These are phyloP conservation scores for Leptobrachium leishanense DNA, from an alignment of 2,113 vertebrate species.

Conservation along the genomic window DNA sequence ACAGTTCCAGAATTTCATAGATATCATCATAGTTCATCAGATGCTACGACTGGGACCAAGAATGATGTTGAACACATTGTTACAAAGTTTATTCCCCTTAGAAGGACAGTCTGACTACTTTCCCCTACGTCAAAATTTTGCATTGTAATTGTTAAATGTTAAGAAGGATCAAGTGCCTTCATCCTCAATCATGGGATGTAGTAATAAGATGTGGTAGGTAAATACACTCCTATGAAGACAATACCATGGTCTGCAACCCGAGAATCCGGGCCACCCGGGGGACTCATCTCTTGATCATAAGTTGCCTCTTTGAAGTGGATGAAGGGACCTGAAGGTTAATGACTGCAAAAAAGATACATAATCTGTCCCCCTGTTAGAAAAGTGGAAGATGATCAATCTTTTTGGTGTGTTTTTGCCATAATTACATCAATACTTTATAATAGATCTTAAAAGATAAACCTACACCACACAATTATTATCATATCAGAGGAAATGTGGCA, in stretches of 20 bases:
- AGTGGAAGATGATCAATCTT: constrained; percentile 27
- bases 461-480: too few relatives aligned
- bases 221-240: constrained; percentile 32
- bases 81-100: too few relatives aligned
- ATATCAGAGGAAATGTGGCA: too few relatives aligned
- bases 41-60: too few relatives aligned
- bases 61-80: too few relatives aligned
- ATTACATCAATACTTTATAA: too few relatives aligned
- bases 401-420: constrained; percentile 11
- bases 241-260: constrained; percentile 36
- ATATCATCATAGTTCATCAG: too few relatives aligned
- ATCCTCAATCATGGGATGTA: constrained; percentile 6
- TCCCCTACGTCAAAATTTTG: too few relatives aligned
- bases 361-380: constrained; percentile 29
- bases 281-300: constrained; percentile 26
- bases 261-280: constrained; percentile 25
- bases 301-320: constrained; percentile 39
- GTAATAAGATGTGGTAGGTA: constrained; percentile 23
- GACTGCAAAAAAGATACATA: constrained; percentile 45
- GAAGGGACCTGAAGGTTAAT: constrained; percentile 32
- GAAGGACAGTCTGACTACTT: too few relatives aligned
- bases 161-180: constrained; percentile 36
- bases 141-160: too few relatives aligned
- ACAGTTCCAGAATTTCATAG: too few relatives aligned
- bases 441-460: too few relatives aligned